Conservation (phyloP, 2,888 invertebrate species). For the Caenorhabditis japonica region DNA sequence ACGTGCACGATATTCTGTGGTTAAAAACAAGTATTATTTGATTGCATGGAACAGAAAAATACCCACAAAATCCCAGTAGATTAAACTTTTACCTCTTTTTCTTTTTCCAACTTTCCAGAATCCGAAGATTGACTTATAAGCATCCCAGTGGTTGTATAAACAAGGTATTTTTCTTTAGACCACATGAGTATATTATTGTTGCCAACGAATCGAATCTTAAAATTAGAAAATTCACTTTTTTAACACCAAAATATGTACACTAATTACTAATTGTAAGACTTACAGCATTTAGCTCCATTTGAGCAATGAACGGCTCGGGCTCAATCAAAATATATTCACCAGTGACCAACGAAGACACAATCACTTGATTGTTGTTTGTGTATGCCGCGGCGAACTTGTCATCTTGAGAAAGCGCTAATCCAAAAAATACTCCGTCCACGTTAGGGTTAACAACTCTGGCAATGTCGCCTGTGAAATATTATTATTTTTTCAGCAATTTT, state of each 20-base stretch:
- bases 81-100: too few relatives aligned
- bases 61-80: too few relatives aligned
- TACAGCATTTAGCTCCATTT: constrained; percentile 81
- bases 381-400: constrained; percentile 95
- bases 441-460: constrained; percentile 90
- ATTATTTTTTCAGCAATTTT: neutral
- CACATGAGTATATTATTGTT: constrained; percentile 63
- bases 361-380: constrained; percentile 92
- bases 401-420: constrained; percentile 89
- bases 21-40: neutral
- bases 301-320: constrained; percentile 84
- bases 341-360: constrained; percentile 89
- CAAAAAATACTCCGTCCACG: constrained; percentile 86
- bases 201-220: constrained; percentile 42
- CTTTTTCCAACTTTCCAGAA: too few relatives aligned
- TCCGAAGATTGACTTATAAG: constrained; percentile 50
- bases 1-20: constrained; percentile 58
- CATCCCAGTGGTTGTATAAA: constrained; percentile 65
- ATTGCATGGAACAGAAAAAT: too few relatives aligned
- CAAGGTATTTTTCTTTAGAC: constrained; percentile 64
- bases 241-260: too few relatives aligned
- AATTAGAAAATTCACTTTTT: neutral
- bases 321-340: constrained; percentile 91
- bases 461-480: constrained; percentile 84
- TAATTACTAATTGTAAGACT: too few relatives aligned